Evolutionary conservation across 1,140 invertebrate genomes (phyloP).

Genomic region (Goniozus legneri): DNA sequence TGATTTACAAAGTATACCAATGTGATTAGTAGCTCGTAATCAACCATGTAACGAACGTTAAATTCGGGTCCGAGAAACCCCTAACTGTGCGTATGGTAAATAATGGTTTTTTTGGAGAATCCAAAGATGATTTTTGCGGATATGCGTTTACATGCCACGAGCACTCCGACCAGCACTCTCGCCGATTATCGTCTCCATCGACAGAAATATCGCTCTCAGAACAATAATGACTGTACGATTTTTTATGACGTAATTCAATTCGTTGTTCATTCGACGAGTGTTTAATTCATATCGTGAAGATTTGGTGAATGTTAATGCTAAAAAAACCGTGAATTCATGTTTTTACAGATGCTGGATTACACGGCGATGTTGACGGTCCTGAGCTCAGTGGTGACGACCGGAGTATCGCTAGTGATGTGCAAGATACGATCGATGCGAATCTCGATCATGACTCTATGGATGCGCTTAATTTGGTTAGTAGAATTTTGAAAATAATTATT

Average conservation of each 20-base stretch:
- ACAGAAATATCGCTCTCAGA: slow-evolving; percentile 45
- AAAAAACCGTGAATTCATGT: too few relatives aligned
- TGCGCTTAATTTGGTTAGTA: slow-evolving; percentile 57
- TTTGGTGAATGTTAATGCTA: too few relatives aligned
- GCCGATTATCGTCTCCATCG: slow-evolving; percentile 33
- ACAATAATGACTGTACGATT: slow-evolving; percentile 51
- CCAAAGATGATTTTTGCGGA: slow-evolving; percentile 52
- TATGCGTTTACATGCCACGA: slow-evolving; percentile 50
- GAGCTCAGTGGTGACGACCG: slow-evolving; percentile 56
- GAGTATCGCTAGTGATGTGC: slow-evolving; percentile 54
- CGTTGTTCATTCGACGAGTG: too few relatives aligned
- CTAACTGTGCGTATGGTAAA: too few relatives aligned
- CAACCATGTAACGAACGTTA: too few relatives aligned
- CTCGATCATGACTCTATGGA: slow-evolving; percentile 58
- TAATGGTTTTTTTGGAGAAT: slow-evolving; percentile 52
- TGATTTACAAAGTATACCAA: too few relatives aligned
- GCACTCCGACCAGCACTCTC: slow-evolving; percentile 47
- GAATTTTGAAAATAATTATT: too few relatives aligned
- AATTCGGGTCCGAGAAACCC: too few relatives aligned
- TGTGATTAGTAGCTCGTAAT: too few relatives aligned
- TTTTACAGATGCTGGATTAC: slow-evolving; percentile 55
- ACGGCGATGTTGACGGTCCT: slow-evolving; percentile 51
- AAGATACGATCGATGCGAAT: slow-evolving; percentile 45
- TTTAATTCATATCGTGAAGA: too few relatives aligned
- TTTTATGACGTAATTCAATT: not conserved